Conservation (phyloP, 2,888 invertebrate genomes). For the Dicranocentrus wangi region DNA sequence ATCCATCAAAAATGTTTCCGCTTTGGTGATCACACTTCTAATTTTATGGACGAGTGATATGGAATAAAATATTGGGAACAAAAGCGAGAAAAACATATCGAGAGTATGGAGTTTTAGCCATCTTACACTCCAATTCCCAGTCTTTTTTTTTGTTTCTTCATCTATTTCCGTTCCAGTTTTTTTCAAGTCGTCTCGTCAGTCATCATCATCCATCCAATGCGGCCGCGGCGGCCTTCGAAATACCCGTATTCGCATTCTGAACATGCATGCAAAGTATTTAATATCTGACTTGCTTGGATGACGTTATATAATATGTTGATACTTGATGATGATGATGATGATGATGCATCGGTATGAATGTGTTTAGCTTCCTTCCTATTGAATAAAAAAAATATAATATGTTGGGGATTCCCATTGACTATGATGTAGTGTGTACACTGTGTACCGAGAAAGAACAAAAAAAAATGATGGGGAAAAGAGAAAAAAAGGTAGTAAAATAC, state of each 20-base stretch:
- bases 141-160: too few relatives aligned
- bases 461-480: neutral
- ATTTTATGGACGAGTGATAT: slow-evolving; percentile 16
- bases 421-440: neutral
- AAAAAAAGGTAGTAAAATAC: too few relatives aligned
- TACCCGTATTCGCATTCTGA: neutral
- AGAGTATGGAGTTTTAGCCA: neutral
- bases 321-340: neutral
- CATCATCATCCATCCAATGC: neutral
- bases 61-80: slow-evolving; percentile 1
- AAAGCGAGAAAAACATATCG: neutral
- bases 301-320: neutral
- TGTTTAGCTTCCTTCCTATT: neutral
- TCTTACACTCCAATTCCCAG: too few relatives aligned
- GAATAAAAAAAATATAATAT: neutral
- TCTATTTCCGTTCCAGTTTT: neutral
- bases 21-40: slow-evolving; percentile 25
- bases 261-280: too few relatives aligned
- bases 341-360: too few relatives aligned
- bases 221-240: neutral
- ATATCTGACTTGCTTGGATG: too few relatives aligned
- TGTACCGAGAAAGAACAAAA: neutral
- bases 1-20: slow-evolving; percentile 51
- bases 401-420: neutral
- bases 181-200: neutral